These are phyloP conservation scores for Alaudala cheleensis DNA, from an alignment of 2,113 vertebrate genomes.

Conservation along the genomic window DNA sequence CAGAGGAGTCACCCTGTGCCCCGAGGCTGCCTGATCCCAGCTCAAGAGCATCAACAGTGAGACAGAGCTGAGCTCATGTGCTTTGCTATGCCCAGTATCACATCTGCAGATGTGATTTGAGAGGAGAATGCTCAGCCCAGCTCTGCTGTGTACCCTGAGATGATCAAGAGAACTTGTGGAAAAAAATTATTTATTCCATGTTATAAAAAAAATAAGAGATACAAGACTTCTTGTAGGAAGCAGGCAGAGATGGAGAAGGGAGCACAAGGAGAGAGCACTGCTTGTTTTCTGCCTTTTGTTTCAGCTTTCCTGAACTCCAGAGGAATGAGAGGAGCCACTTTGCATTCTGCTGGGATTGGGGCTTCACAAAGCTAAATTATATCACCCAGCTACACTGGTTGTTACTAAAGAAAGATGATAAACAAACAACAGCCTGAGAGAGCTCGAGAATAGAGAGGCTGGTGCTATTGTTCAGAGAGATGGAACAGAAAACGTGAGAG, in stretches of 20 bases:
- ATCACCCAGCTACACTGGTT: neutral
- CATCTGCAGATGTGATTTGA: neutral
- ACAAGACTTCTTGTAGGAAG: neutral
- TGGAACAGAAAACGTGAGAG: neutral
- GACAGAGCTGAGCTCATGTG: neutral
- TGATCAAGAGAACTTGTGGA: neutral
- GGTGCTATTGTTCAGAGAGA: neutral
- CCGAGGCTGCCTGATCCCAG: neutral
- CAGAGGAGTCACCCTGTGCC: neutral
- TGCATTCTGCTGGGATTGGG: neutral
- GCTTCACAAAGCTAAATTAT: constrained; percentile 36
- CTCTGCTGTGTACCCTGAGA: neutral
- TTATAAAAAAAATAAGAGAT: neutral
- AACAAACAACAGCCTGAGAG: constrained; percentile 32
- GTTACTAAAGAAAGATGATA: constrained; percentile 23
- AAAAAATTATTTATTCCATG: neutral
- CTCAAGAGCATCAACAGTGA: neutral
- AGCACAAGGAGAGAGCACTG: neutral
- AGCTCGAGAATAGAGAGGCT: neutral
- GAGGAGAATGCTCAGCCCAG: neutral
- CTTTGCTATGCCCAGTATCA: neutral
- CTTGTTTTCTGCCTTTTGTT: neutral
- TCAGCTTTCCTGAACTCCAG: neutral
- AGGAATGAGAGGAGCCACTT: constrained; percentile 6
- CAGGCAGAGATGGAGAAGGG: neutral